Base-by-base conservation (phyloP, 2,113 vertebrate species). In the Herpetotheres cachinnans region DNA sequence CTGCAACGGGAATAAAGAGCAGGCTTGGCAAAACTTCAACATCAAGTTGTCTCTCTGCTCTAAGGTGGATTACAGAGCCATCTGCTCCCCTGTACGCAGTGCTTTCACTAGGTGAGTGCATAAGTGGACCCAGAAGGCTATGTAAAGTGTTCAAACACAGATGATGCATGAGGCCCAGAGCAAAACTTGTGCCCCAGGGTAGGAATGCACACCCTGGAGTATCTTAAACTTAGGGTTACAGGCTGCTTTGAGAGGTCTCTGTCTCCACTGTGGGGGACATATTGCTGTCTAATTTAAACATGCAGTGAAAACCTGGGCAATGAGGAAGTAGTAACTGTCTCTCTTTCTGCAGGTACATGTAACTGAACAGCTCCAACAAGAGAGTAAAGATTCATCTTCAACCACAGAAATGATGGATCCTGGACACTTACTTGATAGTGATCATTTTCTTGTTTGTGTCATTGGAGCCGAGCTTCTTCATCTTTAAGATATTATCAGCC, bases 371-470 rank as follows among this genome's bases (percentile, higher is more conserved):
- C 27, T 71, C 59, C 26, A 50, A 50, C 8, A 55, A 40, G 21
- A 82, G 36, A 54, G 11, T 49, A 26, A 86, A 40, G 46, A 50
- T 38, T 92, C 49, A 30, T 58, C 61, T 40, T 83, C 80, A 56
- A n/a, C 50, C 49, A 76, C 20, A 25, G 63, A 73, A 85, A 47
- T 7, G 3, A 54, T 34, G 47, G 13, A 42, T 55, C 22, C 47
- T 11, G 9, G 21, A 86, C 30, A 89, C 89, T 98, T 88, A 99
- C 99, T 96, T 99, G 97, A 99, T 99, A 8, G 99, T 99, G 91
- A 99, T 99, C 99, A 99, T 99, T 97, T 99, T 99, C 92, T 99
- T 98, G 96, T 98, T 98, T 73, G 97, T 96, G 49, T 95, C 97
- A 10, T 95, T 96, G 3, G 97, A 98, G 71, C 98, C 97, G 67